Base-by-base conservation (phyloP, 2,888 invertebrate genomes). In the Druceiella hillmani region DNA sequence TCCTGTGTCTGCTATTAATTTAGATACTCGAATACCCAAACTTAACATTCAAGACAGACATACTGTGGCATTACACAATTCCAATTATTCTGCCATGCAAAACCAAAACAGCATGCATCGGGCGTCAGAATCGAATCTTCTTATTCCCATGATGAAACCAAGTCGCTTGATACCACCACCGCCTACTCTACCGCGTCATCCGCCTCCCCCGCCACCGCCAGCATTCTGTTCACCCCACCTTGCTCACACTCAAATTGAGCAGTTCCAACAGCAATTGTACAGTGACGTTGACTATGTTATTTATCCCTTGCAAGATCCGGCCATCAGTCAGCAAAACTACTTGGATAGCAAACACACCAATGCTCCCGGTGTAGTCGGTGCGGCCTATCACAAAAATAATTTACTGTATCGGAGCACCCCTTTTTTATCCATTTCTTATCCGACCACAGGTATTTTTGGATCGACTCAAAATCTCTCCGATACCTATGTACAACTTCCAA, bases 211-310 rank as follows among this genome's bases (percentile, higher is more conserved):
- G 1, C 83, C 85, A 2, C 78, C 81, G 1, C 75, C 68, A 62
- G 44, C 76, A 58, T 65, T 78, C 2, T 73, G 79, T 1, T 78
- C 82, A 2, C 83, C 82, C 3, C 79, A 83, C 1, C 78, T 81
- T 26, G 68, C 86, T 3, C 83, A 87, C 1, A 84, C 86, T 0
- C 90, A 89, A 56, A 83, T 90, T 43, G 87, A 89, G 46, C 83
- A 88, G 54, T 92, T 89, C 54, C 87, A 89, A 52, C 88, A 89
- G 55, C 91, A 91, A 56, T 74, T 92, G 38, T 89, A 88, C 53
- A 91, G 91, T 43, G 91, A 92, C 55, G 88, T 89, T 3, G 91
- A 92, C 62, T 92, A 89, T 55, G 91, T 92, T 4, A 88, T 91
- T 58, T 92, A 90, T 55, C 91, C 91, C 1, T 62, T 90, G 44